Evolutionary conservation across 92 coral and sea anemone species (phyloP).

Genomic region (Desmophyllum pertusum): DNA sequence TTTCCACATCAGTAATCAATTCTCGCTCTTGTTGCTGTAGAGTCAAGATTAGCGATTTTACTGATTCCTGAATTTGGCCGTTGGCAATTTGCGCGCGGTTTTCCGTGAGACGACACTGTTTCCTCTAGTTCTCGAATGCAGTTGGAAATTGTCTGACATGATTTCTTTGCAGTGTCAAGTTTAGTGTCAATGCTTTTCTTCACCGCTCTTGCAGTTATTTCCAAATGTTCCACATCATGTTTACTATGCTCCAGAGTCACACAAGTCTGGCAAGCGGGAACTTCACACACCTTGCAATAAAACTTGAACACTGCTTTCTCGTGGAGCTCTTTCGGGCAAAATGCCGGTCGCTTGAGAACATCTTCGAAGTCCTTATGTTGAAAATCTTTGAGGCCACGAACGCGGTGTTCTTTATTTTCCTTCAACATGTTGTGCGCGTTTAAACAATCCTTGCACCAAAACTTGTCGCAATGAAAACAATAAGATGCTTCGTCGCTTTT

Average conservation of each 20-base stretch:
- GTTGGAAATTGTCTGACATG: neutral
- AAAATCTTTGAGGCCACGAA: slow-evolving; percentile 21
- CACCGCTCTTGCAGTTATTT: slow-evolving; percentile 22
- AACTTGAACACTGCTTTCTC: slow-evolving; percentile 28
- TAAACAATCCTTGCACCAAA: slow-evolving; percentile 44
- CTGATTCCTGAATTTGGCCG: slow-evolving; percentile 1
- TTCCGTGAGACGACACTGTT: neutral
- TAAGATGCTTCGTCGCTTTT: slow-evolving; percentile 39
- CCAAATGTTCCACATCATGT: slow-evolving; percentile 26
- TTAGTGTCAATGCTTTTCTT: neutral
- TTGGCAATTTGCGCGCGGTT: neutral
- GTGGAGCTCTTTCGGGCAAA: slow-evolving; percentile 34
- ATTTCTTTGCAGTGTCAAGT: neutral
- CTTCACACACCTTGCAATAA: slow-evolving; percentile 14
- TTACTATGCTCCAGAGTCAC: slow-evolving; percentile 10
- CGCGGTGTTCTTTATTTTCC: slow-evolving; percentile 42
- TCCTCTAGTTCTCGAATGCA: slow-evolving; percentile 18
- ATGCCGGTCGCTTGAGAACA: slow-evolving; percentile 26
- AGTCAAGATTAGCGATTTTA: neutral
- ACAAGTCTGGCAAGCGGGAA: slow-evolving; percentile 15
- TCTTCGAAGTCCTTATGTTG: slow-evolving; percentile 25
- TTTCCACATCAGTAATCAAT: slow-evolving; percentile 8
- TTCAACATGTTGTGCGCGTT: slow-evolving; percentile 41
- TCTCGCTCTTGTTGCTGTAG: slow-evolving; percentile 11
- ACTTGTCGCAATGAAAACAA: slow-evolving; percentile 47